Base-by-base conservation (phyloP, 2,797 vertebrate genomes). In the Acropternis orthonyx region DNA sequence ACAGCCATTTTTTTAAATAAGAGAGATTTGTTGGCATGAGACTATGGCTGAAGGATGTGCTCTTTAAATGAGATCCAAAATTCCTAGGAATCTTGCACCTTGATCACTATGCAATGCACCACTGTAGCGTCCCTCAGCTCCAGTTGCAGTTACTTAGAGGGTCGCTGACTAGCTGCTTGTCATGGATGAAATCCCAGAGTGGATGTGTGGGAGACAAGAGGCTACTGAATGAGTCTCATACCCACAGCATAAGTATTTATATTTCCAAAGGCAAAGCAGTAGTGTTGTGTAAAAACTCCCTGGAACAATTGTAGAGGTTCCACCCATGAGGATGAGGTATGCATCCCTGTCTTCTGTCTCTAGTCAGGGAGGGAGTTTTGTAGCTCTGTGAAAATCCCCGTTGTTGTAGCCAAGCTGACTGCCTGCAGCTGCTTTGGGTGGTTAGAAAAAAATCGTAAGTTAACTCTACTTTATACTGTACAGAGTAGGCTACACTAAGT, bases 361-460 rank as follows among this genome's bases (percentile, higher is more conserved):
- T 23, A 81, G 79, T n/a, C 76, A 65, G 46, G 83, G 41, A 91
- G 9, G 18, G 54, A 88, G 28, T 82, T 94, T 75, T 81, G 58
- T 51, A 90, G 55, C 26, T 48, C 69, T 88, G 39, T 82, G 71
- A 83, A 95, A 94, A 90, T 81, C 89, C 58, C 66, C 58, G 48
- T 36, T 88, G 84, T 43, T 73, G 63, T 30, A 87, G 80, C 67
- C 86, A 72, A 75, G 24, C 21, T 81, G 83, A 65, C 83, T 93
- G 66, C 82, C 88, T 88, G 69, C 82, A 92, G 88, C 89, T 94
- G 73, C 74, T 63, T 84, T 86, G 82, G 30, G 13, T 51, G n/a
- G 72, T 54, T 88, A 77, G 49, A 30, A 92, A 61, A 79, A 91
- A 52, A 10, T 54, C 32, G 16, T 71, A 65, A 26, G 18, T 43